Evolutionary conservation across 2,113 vertebrate genomes (phyloP).

Genomic region (Typhlomys cinereus): DNA sequence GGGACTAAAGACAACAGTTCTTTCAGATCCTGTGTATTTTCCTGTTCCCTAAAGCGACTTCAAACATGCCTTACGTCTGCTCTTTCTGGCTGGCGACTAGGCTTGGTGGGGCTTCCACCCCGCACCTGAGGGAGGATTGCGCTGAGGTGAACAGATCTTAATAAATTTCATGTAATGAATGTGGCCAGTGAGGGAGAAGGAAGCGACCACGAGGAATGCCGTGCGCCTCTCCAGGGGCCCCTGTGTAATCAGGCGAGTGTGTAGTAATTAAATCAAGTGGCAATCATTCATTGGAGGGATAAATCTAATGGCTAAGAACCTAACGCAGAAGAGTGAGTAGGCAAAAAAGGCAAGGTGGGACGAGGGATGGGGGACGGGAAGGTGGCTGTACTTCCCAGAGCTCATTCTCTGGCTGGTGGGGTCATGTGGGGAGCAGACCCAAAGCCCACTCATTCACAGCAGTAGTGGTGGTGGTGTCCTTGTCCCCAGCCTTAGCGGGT

Average conservation of each 20-base stretch:
- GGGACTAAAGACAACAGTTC: not conserved
- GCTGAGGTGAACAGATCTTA: not conserved
- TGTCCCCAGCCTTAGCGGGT: not conserved
- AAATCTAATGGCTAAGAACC: slow-evolving; percentile 63
- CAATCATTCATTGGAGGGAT: slow-evolving; percentile 52
- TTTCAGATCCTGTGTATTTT: not conserved
- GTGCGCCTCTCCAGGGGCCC: slow-evolving; percentile 5
- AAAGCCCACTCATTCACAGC: not conserved
- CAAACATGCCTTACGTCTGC: not conserved
- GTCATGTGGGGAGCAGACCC: not conserved
- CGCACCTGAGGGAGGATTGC: slow-evolving; percentile 26
- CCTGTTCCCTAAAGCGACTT: not conserved
- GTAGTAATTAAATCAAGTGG: slow-evolving; percentile 65
- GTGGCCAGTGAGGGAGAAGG: slow-evolving; percentile 20
- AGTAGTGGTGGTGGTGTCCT: not conserved
- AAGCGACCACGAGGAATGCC: not conserved
- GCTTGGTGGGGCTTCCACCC: not conserved
- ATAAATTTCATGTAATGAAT: slow-evolving; percentile 33
- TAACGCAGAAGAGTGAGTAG: not conserved
- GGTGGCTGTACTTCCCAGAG: not conserved
- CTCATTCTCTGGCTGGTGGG: not conserved
- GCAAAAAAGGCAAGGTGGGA: not conserved
- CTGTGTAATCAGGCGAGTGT: slow-evolving; percentile 50
- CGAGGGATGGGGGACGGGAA: not conserved
- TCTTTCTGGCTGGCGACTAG: not conserved